Percentiles rank a stretch among this genome's conserved stretches.
phyloP scores from a whole-genome alignment of 2,888 invertebrate species.

The Stegana nigrithorax region DNA sequence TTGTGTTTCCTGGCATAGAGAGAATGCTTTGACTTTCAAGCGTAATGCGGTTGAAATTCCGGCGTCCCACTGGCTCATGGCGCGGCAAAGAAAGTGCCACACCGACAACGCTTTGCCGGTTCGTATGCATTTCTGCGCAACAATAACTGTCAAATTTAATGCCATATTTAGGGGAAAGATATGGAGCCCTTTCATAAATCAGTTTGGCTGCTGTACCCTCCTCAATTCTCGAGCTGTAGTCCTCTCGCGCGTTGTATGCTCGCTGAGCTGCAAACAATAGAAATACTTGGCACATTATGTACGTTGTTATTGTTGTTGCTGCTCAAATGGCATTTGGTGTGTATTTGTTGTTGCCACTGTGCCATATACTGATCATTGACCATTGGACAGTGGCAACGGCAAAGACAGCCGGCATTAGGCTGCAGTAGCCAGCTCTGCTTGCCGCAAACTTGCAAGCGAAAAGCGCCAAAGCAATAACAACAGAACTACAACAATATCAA shows the following conservation, averaged over 20 bases:
- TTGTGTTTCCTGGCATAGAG: too few species aligned
- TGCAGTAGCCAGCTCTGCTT: neutral
- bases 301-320: too few species aligned
- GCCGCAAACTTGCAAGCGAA: neutral
- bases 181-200: conserved; percentile 61
- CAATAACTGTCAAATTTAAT: conserved; percentile 55
- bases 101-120: too few species aligned
- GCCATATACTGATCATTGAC: conserved; percentile 2
- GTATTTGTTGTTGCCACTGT: neutral
- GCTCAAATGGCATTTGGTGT: too few species aligned
- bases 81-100: conserved; percentile 15
- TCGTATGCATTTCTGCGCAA: too few species aligned
- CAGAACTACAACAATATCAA: neutral
- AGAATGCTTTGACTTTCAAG: neutral
- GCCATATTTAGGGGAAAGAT: conserved; percentile 62
- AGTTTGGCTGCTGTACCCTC: conserved; percentile 33
- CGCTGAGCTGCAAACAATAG: conserved; percentile 35
- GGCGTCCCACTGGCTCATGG: too few species aligned
- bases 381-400: neutral
- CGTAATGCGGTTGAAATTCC: neutral
- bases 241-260: conserved; percentile 12
- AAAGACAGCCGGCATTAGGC: neutral
- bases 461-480: neutral
- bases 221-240: neutral
- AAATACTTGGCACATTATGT: conserved; percentile 29